Base-by-base conservation (phyloP, 2,113 vertebrate species). In the Oreotrochilus melanogaster region DNA sequence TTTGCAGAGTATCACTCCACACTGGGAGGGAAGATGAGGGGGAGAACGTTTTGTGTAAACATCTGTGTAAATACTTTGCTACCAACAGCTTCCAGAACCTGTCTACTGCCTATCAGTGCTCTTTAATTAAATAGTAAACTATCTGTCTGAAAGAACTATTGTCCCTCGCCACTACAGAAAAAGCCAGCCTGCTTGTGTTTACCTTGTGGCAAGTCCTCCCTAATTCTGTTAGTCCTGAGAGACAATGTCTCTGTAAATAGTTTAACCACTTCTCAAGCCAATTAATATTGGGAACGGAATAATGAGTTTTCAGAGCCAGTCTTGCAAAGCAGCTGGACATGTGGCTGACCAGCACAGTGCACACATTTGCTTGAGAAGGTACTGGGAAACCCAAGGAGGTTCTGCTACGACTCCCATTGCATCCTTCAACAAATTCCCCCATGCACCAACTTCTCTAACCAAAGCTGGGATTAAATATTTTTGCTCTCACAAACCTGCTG, bases 281-380 rank as follows among this genome's bases (percentile, higher is more conserved):
- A 43, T 58, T 58, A 91, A 81, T 43, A 86, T n/a, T 56, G 30
- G 31, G 10, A 70, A 60, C 37, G 60, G 67, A 69, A 67, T 18
- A 5, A 30, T 6, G 35, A 35, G 14, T 72, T 84, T 61, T 50
- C 80, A 92, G 22, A 75, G 48, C 4, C 76, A 23, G 57, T 33
- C 35, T 57, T 1, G 2, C 23, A 81, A 47, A 69, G 22, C 73
- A 84, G 48, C 15, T 57, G n/a, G 57, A 25, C 5, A 18, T 42
- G 31, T 58, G 5, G 1, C 18, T 67, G 24, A 47, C 9, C 1
- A 1, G n/a, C 1, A 0, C 31, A 50, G n/a, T 8, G 13, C 4
- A n/a, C 1, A 2, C 7, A 1, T 23, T 53, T 23, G 10, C 37
- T 85, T 22, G 9, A 84, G 25, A 67, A 78, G 11, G 28, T 31